These are phyloP conservation scores for Pygmarrhopalites habei DNA, from an alignment of 1,140 invertebrate genomes.

Conservation along the genomic window DNA sequence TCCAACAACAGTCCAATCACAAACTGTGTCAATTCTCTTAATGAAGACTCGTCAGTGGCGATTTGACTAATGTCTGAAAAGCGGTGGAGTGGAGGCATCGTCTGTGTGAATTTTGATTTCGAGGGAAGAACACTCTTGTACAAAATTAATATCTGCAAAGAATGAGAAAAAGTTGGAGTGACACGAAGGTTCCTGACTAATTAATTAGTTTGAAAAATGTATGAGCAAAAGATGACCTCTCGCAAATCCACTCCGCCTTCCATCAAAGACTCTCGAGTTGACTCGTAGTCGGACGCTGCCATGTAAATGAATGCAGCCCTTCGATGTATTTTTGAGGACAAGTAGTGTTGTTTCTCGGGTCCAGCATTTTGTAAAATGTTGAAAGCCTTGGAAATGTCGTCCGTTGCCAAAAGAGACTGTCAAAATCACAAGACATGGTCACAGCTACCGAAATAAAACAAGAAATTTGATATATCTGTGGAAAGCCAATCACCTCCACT, in stretches of 20 bases:
- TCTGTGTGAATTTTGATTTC: neutral
- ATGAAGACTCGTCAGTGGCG: neutral
- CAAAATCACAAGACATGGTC: constrained; percentile 5
- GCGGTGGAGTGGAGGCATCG: neutral
- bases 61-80: neutral
- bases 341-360: constrained; percentile 10
- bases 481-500: constrained; percentile 35
- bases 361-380: constrained; percentile 27
- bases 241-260: constrained; percentile 29
- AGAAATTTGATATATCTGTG: neutral
- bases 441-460: neutral
- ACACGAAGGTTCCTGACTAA: too few species aligned
- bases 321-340: constrained; percentile 26
- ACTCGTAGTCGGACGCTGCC: constrained; percentile 18
- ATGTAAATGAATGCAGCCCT: constrained; percentile 32
- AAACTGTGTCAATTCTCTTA: neutral
- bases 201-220: too few species aligned
- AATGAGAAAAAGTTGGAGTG: too few species aligned
- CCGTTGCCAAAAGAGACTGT: constrained; percentile 22
- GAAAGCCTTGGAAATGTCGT: constrained; percentile 33
- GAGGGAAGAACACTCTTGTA: neutral
- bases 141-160: neutral
- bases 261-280: constrained; percentile 22
- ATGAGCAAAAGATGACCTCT: too few species aligned
- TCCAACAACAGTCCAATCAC: neutral